Conservation (phyloP, 2,888 invertebrate genomes). For the Lypha dubia region DNA sequence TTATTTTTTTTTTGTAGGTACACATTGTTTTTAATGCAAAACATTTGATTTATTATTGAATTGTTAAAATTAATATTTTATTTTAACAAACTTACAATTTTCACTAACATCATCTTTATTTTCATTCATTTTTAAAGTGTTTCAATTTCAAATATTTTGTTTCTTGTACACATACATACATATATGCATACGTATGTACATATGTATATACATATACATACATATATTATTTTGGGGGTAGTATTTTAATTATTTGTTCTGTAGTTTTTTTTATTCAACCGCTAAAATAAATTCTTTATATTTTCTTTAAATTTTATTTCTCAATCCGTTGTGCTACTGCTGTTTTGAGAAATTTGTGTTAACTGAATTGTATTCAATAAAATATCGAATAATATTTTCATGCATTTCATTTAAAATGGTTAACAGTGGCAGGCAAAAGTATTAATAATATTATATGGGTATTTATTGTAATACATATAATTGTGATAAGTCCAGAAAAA, state of each 20-base stretch:
- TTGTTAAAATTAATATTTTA: not conserved
- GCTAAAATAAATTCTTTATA: not conserved
- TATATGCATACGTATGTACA: no score
- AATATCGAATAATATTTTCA: conserved; percentile 11
- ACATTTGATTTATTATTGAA: no score
- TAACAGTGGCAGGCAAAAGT: conserved; percentile 35
- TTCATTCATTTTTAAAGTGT: conserved; percentile 54
- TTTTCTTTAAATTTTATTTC: not conserved
- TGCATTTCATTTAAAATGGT: not conserved
- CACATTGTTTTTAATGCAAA: not conserved
- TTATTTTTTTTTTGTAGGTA: not conserved
- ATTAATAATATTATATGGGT: no score
- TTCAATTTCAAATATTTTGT: not conserved
- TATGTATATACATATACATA: no score
- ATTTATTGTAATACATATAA: no score
- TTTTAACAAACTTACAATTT: conserved; percentile 61
- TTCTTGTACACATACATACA: no score
- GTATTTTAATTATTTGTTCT: no score
- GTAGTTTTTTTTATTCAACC: not conserved
- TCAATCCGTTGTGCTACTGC: conserved; percentile 40
- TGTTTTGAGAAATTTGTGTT: conserved; percentile 41
- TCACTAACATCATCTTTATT: conserved; percentile 62
- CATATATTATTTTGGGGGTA: no score
- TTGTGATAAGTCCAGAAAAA: no score
- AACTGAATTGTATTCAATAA: conserved; percentile 42